Conservation (phyloP, 2,113 vertebrate genomes). For the Microcebus lehilahytsara region DNA sequence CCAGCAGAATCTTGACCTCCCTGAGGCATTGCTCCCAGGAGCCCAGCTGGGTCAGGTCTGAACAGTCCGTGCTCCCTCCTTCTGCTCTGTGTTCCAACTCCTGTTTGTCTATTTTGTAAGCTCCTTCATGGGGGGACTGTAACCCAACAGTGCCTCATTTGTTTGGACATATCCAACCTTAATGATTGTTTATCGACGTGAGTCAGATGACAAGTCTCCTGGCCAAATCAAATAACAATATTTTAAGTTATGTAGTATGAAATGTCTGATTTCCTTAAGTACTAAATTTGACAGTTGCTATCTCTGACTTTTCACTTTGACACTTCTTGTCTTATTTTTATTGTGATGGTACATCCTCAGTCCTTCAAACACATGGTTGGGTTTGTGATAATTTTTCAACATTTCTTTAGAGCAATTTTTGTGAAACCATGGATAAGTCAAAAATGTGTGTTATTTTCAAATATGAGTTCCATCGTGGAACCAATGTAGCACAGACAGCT, state of each 20-base stretch:
- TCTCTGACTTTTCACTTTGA: too few species aligned
- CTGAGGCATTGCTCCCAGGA: fast-evolving
- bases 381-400: too few species aligned
- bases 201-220: background rate
- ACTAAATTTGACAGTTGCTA: too few species aligned
- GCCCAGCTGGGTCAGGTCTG: background rate
- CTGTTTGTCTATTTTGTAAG: background rate
- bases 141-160: background rate
- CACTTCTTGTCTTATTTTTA: too few species aligned
- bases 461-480: too few species aligned
- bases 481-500: too few species aligned
- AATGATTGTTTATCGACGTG: background rate
- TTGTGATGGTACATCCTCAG: too few species aligned
- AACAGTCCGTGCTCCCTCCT: fast-evolving
- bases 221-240: background rate
- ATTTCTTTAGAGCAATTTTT: too few species aligned
- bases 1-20: background rate
- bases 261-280: too few species aligned
- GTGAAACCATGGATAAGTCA: too few species aligned
- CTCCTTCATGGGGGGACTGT: background rate
- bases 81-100: background rate
- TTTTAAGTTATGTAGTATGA: background rate
- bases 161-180: background rate
- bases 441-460: too few species aligned
- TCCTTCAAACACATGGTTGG: too few species aligned